Evolutionary conservation across 1,140 invertebrate genomes (phyloP), one percentile per base, ranked within the genome.

Genomic region (Zaprionus camerounensis): DNA sequence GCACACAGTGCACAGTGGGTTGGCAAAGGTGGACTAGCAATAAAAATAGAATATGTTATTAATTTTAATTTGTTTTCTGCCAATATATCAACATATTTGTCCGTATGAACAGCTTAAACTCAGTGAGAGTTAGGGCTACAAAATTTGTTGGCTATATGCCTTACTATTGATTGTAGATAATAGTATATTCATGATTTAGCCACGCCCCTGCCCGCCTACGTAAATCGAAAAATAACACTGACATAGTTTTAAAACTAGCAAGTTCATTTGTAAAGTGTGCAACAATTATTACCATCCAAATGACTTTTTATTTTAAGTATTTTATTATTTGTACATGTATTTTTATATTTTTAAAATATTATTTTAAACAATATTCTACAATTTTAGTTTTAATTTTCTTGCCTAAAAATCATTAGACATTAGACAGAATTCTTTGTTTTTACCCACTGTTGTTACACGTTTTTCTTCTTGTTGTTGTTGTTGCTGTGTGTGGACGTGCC

Each of bases 401-500:
- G 9, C 31, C 9, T 3, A 1, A 34, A 34, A 34, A 11, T 11
- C 0, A 11, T 34, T 11, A 0, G 6, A 9, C 7, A 31, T 31
- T 7, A 31, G 28, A 34, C 9, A 34, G 3, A n/a, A 6, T 7
- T 17, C 2, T 17, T 7, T 17, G 7, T 3, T 46, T 31, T 41
- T 17, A 13, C 31, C 12, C 51, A 44, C 15, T 62, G 15, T 49
- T 51, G 26, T 15, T 49, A 17, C 58, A 57, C 49, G 28, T 41
- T 62, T 11, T 20, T 20, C 31, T 44, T 20, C 31, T 44, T 46
- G 34, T 38, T 55, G 44, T 36, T 28, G 53, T 53, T n/a, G 53
- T 53, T n/a, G 38, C 20, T 57, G 61, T 56, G 20, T 46, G 62
- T 46, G 62, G 36, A 57, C 20, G 61, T 46, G 58, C 41, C 53